phyloP scores from a whole-genome alignment of 2,888 invertebrate genomes.

The Gibbula magus region DNA sequence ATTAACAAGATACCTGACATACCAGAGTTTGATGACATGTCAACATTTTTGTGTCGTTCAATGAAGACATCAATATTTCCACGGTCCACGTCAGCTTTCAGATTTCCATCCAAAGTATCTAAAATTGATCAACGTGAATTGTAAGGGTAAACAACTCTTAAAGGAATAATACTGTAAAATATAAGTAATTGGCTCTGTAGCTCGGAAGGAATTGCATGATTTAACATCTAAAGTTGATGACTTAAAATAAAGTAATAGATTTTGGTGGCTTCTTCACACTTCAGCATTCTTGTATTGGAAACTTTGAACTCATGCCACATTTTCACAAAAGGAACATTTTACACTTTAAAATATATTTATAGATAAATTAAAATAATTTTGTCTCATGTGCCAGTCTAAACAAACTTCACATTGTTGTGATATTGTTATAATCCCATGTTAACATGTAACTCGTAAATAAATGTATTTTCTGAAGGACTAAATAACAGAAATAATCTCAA shows the following conservation, averaged over 20 bases:
- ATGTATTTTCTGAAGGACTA: too few relatives aligned
- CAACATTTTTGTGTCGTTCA: neutral
- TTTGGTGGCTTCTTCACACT: too few relatives aligned
- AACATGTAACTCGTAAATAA: too few relatives aligned
- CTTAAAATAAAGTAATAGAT: too few relatives aligned
- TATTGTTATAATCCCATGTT: too few relatives aligned
- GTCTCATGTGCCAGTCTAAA: neutral
- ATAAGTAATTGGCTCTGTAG: neutral
- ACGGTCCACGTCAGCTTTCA: neutral
- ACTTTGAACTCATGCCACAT: too few relatives aligned
- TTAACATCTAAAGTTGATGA: too few relatives aligned
- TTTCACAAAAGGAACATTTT: too few relatives aligned
- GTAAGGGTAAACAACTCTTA: neutral
- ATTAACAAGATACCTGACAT: too few relatives aligned
- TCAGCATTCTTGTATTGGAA: too few relatives aligned
- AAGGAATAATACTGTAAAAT: neutral
- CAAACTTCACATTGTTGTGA: neutral
- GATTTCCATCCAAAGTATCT: constrained; percentile 15
- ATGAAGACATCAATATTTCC: constrained; percentile 6
- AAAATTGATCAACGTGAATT: neutral
- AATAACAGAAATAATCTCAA: too few relatives aligned
- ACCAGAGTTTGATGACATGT: neutral
- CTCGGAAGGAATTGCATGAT: neutral
- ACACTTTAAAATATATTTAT: too few relatives aligned
- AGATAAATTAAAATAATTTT: neutral